Base-by-base conservation (phyloP, 2,113 vertebrate species). In the Myanophis thanlyinensis region DNA sequence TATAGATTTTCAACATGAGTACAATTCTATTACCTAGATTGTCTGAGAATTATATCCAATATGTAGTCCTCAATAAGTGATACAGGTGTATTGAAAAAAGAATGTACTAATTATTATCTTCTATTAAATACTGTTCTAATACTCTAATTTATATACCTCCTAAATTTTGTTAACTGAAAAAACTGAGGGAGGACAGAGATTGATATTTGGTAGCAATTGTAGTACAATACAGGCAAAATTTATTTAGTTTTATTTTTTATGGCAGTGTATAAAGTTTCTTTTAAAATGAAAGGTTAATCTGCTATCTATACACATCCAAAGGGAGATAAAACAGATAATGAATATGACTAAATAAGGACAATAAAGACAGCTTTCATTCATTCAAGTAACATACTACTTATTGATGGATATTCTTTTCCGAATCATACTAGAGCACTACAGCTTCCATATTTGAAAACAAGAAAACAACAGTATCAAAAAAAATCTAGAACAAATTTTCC, bases 21-120 rank as follows among this genome's bases (percentile, higher is more conserved):
- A 35, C 92, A 96, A 52, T 92, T 80, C 53, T 96, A 93, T 27
- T 87, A 93, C 90, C 22, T 93, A 53, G 96, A 97, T 97, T 97
- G 96, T 97, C 97, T 93, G 44, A 93, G 89, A 67, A 95, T 20
- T 5, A 15, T 47, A 49, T 54, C 0, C 0, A 47, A 90, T 52
- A 1, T 93, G 85, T 89, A n/a, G 80, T 85, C 85, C 49, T 91
- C 67, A 59, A 9, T 5, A 51, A 40, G 92, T 94, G 91, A 94
- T 2, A 20, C 1, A 80, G 48, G 25, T 15, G 1, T 18, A 87
- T 5, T 35, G 18, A 52, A 53, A n/a, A 85, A 85, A 56, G 4
- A 84, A 88, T 53, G n/a, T 4, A 46, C 11, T 87, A 40, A 13
- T 40, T 8, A 47, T 48, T 67, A 92, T 84, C 35, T 48, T 51